Evolutionary conservation across 2,113 vertebrate species (phyloP).

Genomic region (Pampusana beccarii): DNA sequence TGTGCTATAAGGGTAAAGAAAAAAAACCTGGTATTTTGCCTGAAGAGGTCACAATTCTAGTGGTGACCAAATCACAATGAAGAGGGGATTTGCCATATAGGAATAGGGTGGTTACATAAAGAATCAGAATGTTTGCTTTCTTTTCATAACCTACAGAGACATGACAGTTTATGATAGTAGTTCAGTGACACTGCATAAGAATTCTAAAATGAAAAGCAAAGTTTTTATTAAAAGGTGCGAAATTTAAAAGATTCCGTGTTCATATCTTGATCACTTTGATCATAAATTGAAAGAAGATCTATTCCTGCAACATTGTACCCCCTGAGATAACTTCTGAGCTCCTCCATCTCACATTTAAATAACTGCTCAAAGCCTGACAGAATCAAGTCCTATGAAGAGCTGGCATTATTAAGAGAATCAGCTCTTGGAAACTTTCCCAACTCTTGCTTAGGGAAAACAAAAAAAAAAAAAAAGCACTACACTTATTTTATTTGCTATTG

Average conservation of each 20-base stretch:
- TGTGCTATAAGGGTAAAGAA: neutral
- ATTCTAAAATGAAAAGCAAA: neutral
- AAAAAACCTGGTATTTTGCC: neutral
- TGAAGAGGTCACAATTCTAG: neutral
- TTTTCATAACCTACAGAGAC: neutral
- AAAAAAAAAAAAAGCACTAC: neutral
- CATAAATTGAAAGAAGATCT: neutral
- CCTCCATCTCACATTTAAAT: neutral
- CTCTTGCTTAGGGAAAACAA: neutral
- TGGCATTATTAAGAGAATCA: conserved; percentile 2
- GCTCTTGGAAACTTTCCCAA: conserved; percentile 2
- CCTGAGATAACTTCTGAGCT: neutral
- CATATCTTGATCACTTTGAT: neutral
- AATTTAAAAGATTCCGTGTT: neutral
- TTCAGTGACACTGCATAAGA: neutral
- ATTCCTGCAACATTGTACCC: rapidly evolving
- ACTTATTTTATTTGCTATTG: neutral
- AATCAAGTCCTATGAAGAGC: neutral
- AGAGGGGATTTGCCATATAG: neutral
- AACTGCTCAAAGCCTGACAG: neutral
- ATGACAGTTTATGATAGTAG: neutral
- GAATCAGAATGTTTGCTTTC: neutral
- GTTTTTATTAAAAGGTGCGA: neutral
- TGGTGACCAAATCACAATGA: neutral
- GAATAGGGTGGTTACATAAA: neutral